Conservation (phyloP, 2,888 invertebrate genomes). For the Apomyelois bistriatella region DNA sequence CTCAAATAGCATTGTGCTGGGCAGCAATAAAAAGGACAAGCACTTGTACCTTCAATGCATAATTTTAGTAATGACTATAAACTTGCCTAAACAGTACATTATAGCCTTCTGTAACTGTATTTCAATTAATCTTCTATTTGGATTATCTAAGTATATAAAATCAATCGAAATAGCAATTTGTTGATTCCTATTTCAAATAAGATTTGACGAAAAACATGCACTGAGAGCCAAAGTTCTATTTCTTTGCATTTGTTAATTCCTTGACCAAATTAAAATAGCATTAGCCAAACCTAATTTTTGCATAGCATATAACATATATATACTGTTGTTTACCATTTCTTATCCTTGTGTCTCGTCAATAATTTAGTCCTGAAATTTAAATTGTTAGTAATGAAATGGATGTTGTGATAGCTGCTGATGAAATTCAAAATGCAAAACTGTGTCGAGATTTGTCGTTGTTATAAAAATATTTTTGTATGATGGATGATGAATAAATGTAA, state of each 20-base stretch:
- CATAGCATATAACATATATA: slow-evolving; percentile 55
- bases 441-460: background rate
- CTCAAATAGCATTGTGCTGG: no score
- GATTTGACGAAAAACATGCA: background rate
- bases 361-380: slow-evolving; percentile 91
- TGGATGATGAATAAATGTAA: background rate
- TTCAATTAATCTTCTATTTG: no score
- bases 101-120: no score
- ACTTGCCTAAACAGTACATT: no score
- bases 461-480: background rate
- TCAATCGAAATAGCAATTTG: no score
- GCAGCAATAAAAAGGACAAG: no score
- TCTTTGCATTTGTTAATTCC: background rate
- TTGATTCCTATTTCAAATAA: background rate
- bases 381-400: slow-evolving; percentile 75
- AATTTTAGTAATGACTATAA: no score
- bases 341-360: slow-evolving; percentile 91
- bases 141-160: no score
- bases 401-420: slow-evolving; percentile 43
- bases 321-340: slow-evolving; percentile 86
- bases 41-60: no score
- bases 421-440: slow-evolving; percentile 25
- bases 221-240: background rate
- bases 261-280: slow-evolving; percentile 31
- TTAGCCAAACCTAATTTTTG: slow-evolving; percentile 53